Conservation (phyloP, 1,140 invertebrate species). For the Polypedilum vanderplanki region DNA sequence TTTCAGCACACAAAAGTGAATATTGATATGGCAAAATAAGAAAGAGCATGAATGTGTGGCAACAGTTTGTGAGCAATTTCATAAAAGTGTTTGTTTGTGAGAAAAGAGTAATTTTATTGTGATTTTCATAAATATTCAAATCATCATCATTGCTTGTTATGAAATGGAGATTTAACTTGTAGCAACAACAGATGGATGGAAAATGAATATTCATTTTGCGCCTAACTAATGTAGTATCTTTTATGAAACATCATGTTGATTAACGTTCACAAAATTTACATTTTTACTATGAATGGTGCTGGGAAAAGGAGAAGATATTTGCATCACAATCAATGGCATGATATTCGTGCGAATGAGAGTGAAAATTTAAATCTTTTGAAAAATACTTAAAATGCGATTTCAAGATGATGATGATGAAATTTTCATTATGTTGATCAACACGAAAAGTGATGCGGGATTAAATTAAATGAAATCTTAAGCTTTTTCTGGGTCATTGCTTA, state of each 20-base stretch:
- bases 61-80: not conserved
- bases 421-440: no score
- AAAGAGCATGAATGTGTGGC: not conserved
- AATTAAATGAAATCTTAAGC: no score
- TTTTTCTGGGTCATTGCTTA: no score
- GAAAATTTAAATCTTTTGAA: no score
- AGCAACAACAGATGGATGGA: not conserved
- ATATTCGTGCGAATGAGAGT: not conserved
- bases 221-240: constrained; percentile 4
- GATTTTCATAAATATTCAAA: not conserved
- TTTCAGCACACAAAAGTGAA: not conserved
- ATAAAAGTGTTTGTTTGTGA: not conserved
- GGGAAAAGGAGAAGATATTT: not conserved
- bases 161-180: not conserved
- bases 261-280: constrained; percentile 2
- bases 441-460: no score
- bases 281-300: not conserved
- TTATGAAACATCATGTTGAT: constrained; percentile 1
- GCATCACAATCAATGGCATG: not conserved
- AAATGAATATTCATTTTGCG: not conserved
- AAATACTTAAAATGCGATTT: no score
- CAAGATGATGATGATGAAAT: no score
- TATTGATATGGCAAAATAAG: no score
- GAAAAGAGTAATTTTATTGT: not conserved
- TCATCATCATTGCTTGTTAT: not conserved